Conservation (phyloP, 2,888 invertebrate genomes). For the Apodemia hepburni region DNA sequence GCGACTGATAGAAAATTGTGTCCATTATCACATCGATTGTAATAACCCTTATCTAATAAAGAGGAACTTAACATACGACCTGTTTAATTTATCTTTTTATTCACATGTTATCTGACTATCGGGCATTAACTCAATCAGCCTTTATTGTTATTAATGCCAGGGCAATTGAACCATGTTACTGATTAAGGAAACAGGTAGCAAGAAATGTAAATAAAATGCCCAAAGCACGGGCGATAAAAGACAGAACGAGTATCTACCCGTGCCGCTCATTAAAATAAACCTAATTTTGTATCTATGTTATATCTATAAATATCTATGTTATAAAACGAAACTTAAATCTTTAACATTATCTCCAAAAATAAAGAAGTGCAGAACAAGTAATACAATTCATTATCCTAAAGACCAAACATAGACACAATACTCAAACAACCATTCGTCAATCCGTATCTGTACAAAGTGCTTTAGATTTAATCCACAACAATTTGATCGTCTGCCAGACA, state of each 20-base stretch:
- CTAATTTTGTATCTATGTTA: not conserved
- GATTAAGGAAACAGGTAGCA: no score
- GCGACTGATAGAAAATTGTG: not conserved
- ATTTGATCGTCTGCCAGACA: constrained; percentile 1
- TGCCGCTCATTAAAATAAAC: no score
- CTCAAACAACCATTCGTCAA: not conserved
- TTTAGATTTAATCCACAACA: not conserved
- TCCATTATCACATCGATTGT: not conserved
- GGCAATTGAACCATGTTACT: no score
- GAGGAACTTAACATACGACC: not conserved
- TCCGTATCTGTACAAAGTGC: not conserved
- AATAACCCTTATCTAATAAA: not conserved
- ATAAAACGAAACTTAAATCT: not conserved
- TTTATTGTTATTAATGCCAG: not conserved
- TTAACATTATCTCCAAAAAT: no score
- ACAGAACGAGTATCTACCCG: no score
- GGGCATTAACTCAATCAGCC: not conserved
- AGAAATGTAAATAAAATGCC: no score
- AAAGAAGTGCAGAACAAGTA: no score
- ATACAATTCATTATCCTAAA: no score
- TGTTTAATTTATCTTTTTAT: not conserved
- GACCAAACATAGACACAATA: not conserved
- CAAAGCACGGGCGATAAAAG: not conserved
- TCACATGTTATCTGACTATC: not conserved
- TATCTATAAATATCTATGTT: not conserved